These are phyloP conservation scores for Rhipidura dahli DNA, from an alignment of 2,113 vertebrate species.

Conservation along the genomic window DNA sequence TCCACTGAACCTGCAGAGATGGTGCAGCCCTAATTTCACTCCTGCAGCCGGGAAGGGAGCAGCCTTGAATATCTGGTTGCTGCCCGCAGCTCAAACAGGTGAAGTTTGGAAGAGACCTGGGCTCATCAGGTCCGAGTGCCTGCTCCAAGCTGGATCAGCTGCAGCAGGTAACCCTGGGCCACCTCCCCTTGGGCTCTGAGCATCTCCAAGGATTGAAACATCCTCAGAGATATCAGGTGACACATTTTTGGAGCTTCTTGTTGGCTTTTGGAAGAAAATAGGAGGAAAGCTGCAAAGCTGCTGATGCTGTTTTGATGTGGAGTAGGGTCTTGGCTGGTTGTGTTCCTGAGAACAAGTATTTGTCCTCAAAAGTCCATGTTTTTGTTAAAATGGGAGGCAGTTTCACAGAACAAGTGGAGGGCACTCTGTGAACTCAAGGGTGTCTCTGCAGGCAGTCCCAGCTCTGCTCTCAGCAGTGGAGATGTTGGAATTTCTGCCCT, in stretches of 20 bases:
- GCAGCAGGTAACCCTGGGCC: neutral
- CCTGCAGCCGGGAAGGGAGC: too few species aligned
- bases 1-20: too few species aligned
- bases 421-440: neutral
- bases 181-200: neutral
- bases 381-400: neutral
- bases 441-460: neutral
- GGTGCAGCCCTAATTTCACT: too few species aligned
- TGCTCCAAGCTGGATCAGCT: neutral
- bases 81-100: neutral
- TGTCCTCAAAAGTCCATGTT: neutral
- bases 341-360: neutral
- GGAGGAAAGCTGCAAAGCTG: neutral
- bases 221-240: neutral
- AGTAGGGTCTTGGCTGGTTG: neutral
- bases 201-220: neutral
- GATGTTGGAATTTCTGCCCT: neutral
- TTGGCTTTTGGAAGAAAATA: neutral
- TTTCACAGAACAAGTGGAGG: neutral
- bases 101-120: neutral
- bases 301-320: neutral
- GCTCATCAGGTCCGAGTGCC: neutral
- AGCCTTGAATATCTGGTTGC: neutral
- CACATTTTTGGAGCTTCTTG: neutral
- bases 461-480: neutral